Evolutionary conservation across 1,140 invertebrate genomes (phyloP).

Genomic region (Euura saliciscinereae): DNA sequence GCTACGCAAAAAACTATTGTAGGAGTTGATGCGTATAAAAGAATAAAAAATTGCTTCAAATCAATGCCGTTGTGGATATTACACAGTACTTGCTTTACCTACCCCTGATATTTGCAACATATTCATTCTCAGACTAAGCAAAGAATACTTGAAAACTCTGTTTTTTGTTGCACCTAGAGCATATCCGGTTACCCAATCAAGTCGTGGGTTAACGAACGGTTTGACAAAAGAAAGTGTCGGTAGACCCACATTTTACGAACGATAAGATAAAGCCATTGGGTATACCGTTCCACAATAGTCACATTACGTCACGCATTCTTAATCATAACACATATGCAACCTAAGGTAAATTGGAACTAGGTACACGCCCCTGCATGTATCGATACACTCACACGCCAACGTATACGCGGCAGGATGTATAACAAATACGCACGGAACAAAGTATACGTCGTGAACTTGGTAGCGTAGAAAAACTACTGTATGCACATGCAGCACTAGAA

Average conservation of each 20-base stretch:
- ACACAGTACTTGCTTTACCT: background rate
- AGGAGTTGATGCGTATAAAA: too few species aligned
- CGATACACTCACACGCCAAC: too few species aligned
- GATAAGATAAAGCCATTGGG: background rate
- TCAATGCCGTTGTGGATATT: too few species aligned
- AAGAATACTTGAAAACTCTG: background rate
- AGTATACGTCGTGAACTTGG: too few species aligned
- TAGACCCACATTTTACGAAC: background rate
- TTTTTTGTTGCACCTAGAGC: background rate
- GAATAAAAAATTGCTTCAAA: too few species aligned
- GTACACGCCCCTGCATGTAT: too few species aligned
- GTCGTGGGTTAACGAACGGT: background rate
- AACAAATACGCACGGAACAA: too few species aligned
- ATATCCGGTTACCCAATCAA: background rate
- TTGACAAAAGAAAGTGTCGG: background rate
- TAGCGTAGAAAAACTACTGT: too few species aligned
- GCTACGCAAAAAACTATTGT: too few species aligned
- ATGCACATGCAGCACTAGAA: background rate
- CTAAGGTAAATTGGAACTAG: background rate
- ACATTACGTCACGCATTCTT: background rate
- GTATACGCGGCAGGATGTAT: too few species aligned
- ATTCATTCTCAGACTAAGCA: background rate
- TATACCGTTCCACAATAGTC: background rate
- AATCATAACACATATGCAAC: background rate
- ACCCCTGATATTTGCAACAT: background rate